Evolutionary conservation across 2,888 invertebrate genomes (phyloP).

Genomic region (Tanypteryx hageni): DNA sequence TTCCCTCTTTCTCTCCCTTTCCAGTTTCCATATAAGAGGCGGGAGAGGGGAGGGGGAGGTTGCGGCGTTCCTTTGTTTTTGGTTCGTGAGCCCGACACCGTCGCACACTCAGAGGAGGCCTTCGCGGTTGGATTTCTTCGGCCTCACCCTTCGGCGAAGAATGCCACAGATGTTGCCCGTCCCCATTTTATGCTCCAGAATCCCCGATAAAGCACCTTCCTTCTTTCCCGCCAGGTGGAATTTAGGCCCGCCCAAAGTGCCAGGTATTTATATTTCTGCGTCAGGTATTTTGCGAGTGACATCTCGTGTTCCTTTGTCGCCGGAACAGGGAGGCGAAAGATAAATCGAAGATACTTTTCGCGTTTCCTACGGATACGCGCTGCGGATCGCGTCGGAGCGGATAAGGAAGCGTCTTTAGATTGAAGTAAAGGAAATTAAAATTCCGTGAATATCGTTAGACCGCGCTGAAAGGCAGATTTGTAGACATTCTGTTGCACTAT

Average conservation of each 20-base stretch:
- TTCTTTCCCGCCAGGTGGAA: neutral
- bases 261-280: neutral
- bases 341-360: slow-evolving; percentile 13
- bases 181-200: neutral
- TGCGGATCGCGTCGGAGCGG: neutral
- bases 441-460: too few species aligned
- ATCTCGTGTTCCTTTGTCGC: neutral
- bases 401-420: neutral
- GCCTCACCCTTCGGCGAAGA: neutral
- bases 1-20: neutral
- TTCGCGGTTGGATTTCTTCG: neutral
- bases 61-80: neutral
- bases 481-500: too few species aligned
- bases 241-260: neutral
- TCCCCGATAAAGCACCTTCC: neutral
- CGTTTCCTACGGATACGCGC: neutral
- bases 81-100: neutral
- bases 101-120: slow-evolving; percentile 4
- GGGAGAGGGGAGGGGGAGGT: neutral
- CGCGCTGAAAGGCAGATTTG: too few species aligned
- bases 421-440: neutral
- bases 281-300: slow-evolving; percentile 12
- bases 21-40: neutral
- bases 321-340: neutral
- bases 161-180: neutral